These are phyloP conservation scores for Balanococcus diminutus DNA, from an alignment of 2,888 invertebrate species.

Conservation along the genomic window DNA sequence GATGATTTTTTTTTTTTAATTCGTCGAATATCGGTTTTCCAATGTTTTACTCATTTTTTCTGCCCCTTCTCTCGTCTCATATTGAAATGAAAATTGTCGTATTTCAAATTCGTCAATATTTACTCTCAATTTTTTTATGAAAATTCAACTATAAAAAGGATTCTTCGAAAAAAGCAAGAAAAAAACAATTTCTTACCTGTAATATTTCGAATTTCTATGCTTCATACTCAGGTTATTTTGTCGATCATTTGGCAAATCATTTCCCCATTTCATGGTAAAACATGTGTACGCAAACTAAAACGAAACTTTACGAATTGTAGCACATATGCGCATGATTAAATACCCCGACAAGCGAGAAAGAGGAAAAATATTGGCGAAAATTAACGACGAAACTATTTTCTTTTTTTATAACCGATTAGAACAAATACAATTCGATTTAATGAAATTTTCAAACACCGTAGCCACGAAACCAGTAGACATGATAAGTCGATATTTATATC, in stretches of 20 bases:
- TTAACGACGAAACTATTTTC: neutral
- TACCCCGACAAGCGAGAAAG: neutral
- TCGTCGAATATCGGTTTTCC: too few species aligned
- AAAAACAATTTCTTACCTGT: constrained; percentile 15
- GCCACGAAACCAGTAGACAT: neutral
- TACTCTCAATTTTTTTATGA: too few species aligned
- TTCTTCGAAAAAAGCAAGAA: neutral
- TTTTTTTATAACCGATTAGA: neutral
- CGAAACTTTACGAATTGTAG: neutral
- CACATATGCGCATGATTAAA: constrained; percentile 1
- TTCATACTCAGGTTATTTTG: constrained; percentile 52
- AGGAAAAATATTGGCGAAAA: neutral
- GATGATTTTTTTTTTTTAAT: too few species aligned
- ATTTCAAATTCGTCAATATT: too few species aligned
- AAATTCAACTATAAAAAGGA: too few species aligned
- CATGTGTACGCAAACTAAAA: constrained; percentile 4
- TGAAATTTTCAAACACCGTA: neutral
- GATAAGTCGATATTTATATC: constrained; percentile 26
- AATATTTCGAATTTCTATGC: constrained; percentile 48
- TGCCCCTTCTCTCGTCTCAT: too few species aligned
- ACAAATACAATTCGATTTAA: constrained; percentile 28
- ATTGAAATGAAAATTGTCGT: too few species aligned
- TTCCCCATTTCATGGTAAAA: constrained; percentile 53
- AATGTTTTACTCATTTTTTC: too few species aligned
- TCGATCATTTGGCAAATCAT: constrained; percentile 48